phyloP scores from a whole-genome alignment of 2,888 invertebrate species.

The Anticlea derivata region DNA sequence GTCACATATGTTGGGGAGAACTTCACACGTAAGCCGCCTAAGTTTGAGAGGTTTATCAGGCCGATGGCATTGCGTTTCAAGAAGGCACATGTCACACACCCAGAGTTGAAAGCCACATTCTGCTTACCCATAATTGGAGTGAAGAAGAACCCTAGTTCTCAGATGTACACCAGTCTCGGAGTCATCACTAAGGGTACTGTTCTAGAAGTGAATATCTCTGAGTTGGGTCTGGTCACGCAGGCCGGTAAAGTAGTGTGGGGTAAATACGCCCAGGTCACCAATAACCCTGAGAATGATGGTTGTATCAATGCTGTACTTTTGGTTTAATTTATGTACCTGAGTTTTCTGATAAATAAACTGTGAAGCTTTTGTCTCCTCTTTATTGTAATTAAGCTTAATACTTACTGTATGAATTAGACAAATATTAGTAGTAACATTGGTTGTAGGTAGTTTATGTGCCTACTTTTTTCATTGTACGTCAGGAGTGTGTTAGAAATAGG shows the following conservation, averaged over 20 bases:
- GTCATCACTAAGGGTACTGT: conserved; percentile 99
- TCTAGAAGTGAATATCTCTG: conserved; percentile 98
- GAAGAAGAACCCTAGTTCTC: conserved; percentile 99
- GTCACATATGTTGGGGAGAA: conserved; percentile 98
- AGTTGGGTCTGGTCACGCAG: conserved; percentile 98
- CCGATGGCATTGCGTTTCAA: conserved; percentile 98
- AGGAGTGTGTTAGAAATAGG: too few species aligned
- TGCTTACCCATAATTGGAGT: conserved; percentile 98
- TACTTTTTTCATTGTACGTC: too few species aligned
- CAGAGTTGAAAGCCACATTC: conserved; percentile 99
- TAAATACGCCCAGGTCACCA: conserved; percentile 99
- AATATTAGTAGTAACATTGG: too few species aligned
- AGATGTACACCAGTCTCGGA: conserved; percentile 98
- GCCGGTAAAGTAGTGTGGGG: conserved; percentile 99
- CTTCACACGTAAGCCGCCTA: conserved; percentile 99
- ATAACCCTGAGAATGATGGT: conserved; percentile 99
- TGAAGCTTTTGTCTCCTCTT: conserved; percentile 36
- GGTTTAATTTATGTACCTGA: conserved; percentile 85
- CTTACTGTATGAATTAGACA: too few species aligned
- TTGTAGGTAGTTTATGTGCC: too few species aligned
- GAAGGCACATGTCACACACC: conserved; percentile 99
- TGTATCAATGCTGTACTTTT: conserved; percentile 99
- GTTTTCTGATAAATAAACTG: conserved; percentile 41
- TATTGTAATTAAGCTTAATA: neutral
- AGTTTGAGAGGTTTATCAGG: conserved; percentile 98